Evolutionary conservation across 2,113 vertebrate genomes (phyloP), one percentile per base, ranked within the genome.

Genomic region (Ciconia maguari): DNA sequence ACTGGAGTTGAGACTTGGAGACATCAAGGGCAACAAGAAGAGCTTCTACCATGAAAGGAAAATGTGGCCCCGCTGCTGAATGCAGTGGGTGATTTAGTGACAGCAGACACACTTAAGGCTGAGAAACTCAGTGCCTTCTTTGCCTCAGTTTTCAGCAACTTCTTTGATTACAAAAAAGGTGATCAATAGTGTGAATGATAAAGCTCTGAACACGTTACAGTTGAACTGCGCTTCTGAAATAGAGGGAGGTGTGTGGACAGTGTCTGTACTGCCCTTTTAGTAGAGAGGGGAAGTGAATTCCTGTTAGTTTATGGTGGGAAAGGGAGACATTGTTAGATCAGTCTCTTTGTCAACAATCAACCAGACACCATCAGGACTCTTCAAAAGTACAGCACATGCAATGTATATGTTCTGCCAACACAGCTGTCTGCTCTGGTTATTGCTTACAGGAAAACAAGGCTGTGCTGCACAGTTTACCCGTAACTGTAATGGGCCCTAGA

Each of bases 321-420:
- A 49, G 36, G 60, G 25, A 54, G 32, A 29, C 3, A 3, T 41
- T 27, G 32, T 36, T 49, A 41, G 60, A 17, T 71, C 46, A 44
- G 19, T 61, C 46, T 46, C 46, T 86, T 76, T 48, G 49, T 54
- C 83, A 48, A 30, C 24, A 13, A 46, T 38, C n/a, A n/a, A 13
- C 36, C 36, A 42, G 51, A 29, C 29, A 11, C 24, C 16, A 6
- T 41, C 41, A 3, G 10, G 57, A 46, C 36, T 44, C 65, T 32
- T 32, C 38, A 36, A 24, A 54, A 57, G n/a, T 48, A 17, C 16
- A 77, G 52, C 25, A 13, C 7, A 1, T 18, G 66, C 36, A 5
- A 5, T 17, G 30, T n/a, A 2, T 3, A 8, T 34, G 29, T 34
- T 48, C 38, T n/a, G 49, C 42, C 49, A 14, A 0, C 13, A 11